Evolutionary conservation across 2,888 invertebrate genomes (phyloP), one percentile per base, ranked within the genome.

Genomic region (Schrankia costaestrigalis): DNA sequence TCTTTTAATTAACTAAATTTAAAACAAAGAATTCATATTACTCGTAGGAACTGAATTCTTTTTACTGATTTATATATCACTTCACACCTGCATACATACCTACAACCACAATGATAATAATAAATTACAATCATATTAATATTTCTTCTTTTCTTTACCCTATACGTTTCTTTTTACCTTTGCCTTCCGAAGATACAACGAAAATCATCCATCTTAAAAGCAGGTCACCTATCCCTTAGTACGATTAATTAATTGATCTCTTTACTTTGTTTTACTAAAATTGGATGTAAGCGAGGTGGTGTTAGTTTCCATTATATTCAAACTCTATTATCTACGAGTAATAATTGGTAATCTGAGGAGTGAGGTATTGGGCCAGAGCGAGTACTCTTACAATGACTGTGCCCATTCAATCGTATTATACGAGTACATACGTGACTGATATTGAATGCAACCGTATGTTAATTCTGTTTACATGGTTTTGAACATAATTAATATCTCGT

Each of bases 191-290:
- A n/a, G n/a, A n/a, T n/a, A n/a, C n/a, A n/a, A 12, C 8, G 10
- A 14, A 12, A 26, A 12, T 11, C 29, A 46, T 51, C 31, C 3
- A 35, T 52, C 42, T 43, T 32, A 19, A 23, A 46, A 18, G 27
- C 24, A 39, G 29, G 24, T 29, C 28, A 33, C 29, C 27, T 31
- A 34, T 38, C 40, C 36, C 32, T 49, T 47, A 35, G 29, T 39
- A 33, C 32, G 24, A 28, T 31, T 47, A 53, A 53, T 47, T 41
- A 47, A 53, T 53, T 41, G 41, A 51, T 53, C 35, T 41, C 32
- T 39, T 42, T 38, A 46, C 35, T 52, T 55, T 35, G 47, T 38
- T 51, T 31, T 30, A 35, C 25, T 32, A 39, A 31, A 40, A 55
- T 41, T 36, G 40, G 17, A 34, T 26, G 22, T 29, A 38, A n/a